A percentile compares a stretch with the other conserved stretches of the same genome.
These are phyloP conservation scores for Torymus tubicola DNA, from an alignment of 2,888 invertebrate genomes.

Conservation along the genomic window DNA sequence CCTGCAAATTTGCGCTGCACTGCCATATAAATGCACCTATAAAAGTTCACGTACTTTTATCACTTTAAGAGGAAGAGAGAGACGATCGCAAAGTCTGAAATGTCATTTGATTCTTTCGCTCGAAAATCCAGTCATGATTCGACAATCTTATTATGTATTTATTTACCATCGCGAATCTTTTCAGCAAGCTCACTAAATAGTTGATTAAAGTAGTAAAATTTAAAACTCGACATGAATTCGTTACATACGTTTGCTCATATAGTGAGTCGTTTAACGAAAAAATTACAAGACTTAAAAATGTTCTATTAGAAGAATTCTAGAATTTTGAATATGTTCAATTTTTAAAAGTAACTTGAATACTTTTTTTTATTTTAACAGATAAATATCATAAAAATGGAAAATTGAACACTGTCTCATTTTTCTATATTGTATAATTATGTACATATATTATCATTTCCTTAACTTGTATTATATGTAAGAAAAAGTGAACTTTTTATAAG, in stretches of 20 bases:
- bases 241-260: too few relatives aligned
- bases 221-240: neutral
- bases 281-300: too few relatives aligned
- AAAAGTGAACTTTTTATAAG: conserved; percentile 28
- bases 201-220: neutral
- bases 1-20: conserved; percentile 35
- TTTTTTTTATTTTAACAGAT: too few relatives aligned
- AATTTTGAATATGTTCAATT: too few relatives aligned
- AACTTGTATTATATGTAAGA: conserved; percentile 34
- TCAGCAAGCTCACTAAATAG: neutral
- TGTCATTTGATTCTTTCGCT: conserved; percentile 25
- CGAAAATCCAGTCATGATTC: conserved; percentile 19
- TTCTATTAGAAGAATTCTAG: too few relatives aligned
- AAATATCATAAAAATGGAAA: too few relatives aligned
- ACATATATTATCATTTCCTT: conserved; percentile 38
- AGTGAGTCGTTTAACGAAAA: too few relatives aligned
- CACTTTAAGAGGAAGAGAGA: conserved; percentile 41
- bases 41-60: conserved; percentile 30
- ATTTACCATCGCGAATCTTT: conserved; percentile 20
- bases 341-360: too few relatives aligned
- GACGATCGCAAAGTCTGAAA: conserved; percentile 54
- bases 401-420: neutral
- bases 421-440: conserved; percentile 40
- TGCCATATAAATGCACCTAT: conserved; percentile 35
- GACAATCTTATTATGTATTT: conserved; percentile 36